Conservation (phyloP, 2,113 vertebrate species). For the Notiomystis cincta region DNA sequence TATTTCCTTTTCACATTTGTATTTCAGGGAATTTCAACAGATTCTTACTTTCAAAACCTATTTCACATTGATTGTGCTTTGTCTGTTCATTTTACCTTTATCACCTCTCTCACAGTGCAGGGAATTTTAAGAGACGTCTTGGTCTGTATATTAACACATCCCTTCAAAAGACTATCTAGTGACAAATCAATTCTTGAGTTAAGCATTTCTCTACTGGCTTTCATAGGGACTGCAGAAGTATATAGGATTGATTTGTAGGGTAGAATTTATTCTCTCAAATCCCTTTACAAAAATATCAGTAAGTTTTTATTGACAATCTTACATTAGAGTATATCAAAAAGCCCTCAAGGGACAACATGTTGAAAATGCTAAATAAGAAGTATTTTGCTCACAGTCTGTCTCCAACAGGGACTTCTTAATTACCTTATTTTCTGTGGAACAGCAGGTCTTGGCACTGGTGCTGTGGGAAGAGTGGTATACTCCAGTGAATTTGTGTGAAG, state of each 20-base stretch:
- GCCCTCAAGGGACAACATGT: background rate
- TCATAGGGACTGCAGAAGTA: background rate
- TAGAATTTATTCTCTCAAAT: background rate
- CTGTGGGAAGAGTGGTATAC: fast-evolving
- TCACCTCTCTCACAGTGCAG: background rate
- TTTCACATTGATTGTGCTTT: background rate
- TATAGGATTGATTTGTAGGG: background rate
- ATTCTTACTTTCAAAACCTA: background rate
- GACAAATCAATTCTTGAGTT: background rate
- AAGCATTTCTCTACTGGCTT: background rate
- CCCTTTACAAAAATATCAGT: background rate
- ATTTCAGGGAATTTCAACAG: background rate
- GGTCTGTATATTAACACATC: background rate
- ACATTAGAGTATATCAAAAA: background rate
- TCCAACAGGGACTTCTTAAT: background rate
- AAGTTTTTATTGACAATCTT: background rate
- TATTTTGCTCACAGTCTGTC: background rate
- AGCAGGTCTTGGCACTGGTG: background rate
- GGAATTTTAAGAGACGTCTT: background rate
- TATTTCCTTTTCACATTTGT: background rate
- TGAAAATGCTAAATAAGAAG: background rate
- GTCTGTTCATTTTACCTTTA: background rate
- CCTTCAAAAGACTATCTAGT: background rate
- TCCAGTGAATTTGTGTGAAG: background rate
- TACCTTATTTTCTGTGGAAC: background rate